Percentiles rank a stretch among this genome's conserved stretches.
These are phyloP conservation scores for Mercenaria mercenaria DNA, from an alignment of 1,140 invertebrate species.

Conservation along the genomic window DNA sequence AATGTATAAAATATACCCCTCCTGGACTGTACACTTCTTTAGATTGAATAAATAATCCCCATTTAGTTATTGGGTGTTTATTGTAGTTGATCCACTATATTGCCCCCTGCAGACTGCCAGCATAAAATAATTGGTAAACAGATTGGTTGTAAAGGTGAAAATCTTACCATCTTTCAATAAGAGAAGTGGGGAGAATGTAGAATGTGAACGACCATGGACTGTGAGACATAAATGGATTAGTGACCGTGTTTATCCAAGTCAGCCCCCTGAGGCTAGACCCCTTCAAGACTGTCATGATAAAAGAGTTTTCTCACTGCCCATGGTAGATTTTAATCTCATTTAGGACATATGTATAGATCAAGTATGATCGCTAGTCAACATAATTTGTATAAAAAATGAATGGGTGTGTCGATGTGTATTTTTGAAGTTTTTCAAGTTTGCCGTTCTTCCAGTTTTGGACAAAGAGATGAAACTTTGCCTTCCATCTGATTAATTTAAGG, in stretches of 20 bases:
- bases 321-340: neutral
- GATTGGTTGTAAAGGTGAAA: neutral
- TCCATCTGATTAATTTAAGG: no score
- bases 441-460: no score
- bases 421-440: no score
- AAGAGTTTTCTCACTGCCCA: neutral
- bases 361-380: no score
- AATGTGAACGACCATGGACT: neutral
- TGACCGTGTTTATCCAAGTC: neutral
- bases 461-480: no score
- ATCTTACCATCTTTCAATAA: neutral
- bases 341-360: no score
- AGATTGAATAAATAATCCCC: conserved; percentile 39
- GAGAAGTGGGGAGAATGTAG: no score
- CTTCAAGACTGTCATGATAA: neutral
- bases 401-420: no score
- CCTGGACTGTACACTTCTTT: neutral
- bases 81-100: conserved; percentile 21
- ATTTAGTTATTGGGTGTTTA: conserved; percentile 39
- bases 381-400: no score
- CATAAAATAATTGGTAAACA: conserved; percentile 14
- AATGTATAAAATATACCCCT: conserved; percentile 13
- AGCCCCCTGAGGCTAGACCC: neutral
- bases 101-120: conserved; percentile 35
- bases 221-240: neutral